A percentile compares a stretch with the other conserved stretches of the same genome.
phyloP scores from a whole-genome alignment of 1,140 invertebrate species.

The Drosophila parvula region DNA sequence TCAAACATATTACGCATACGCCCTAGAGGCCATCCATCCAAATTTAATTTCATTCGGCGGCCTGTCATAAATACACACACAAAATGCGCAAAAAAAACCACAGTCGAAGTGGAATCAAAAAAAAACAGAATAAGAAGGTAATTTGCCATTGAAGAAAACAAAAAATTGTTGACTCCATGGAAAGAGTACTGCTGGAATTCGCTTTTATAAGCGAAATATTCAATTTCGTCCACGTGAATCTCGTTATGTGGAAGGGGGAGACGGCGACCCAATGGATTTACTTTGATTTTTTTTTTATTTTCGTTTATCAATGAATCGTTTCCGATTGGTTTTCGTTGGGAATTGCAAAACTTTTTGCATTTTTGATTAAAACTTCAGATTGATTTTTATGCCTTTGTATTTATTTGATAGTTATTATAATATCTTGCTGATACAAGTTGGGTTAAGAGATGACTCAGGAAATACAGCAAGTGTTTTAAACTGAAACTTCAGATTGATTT shows the following conservation, averaged over 20 bases:
- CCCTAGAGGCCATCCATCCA: constrained; percentile 53
- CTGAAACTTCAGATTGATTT: too few species aligned
- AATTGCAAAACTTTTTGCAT: not conserved
- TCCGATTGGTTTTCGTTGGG: not conserved
- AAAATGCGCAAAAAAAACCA: constrained; percentile 29
- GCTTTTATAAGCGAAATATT: constrained; percentile 22
- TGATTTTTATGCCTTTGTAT: not conserved
- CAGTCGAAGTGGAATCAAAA: constrained; percentile 5
- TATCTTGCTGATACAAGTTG: too few species aligned
- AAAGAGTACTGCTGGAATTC: constrained; percentile 1
- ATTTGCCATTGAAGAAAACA: constrained; percentile 12
- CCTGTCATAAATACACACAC: constrained; percentile 55
- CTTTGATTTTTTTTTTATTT: constrained; percentile 3
- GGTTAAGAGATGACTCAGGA: too few species aligned
- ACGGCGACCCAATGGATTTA: not conserved
- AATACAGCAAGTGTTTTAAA: too few species aligned
- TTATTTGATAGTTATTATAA: too few species aligned
- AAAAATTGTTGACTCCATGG: constrained; percentile 20
- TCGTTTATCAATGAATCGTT: constrained; percentile 10
- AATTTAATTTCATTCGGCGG: constrained; percentile 57
- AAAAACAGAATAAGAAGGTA: constrained; percentile 19
- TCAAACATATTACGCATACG: constrained; percentile 64
- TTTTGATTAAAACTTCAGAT: not conserved
- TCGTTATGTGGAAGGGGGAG: not conserved
- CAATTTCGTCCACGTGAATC: constrained; percentile 14